phyloP scores from a whole-genome alignment of 2,797 vertebrate genomes.

The Eidolon dupreanum region DNA sequence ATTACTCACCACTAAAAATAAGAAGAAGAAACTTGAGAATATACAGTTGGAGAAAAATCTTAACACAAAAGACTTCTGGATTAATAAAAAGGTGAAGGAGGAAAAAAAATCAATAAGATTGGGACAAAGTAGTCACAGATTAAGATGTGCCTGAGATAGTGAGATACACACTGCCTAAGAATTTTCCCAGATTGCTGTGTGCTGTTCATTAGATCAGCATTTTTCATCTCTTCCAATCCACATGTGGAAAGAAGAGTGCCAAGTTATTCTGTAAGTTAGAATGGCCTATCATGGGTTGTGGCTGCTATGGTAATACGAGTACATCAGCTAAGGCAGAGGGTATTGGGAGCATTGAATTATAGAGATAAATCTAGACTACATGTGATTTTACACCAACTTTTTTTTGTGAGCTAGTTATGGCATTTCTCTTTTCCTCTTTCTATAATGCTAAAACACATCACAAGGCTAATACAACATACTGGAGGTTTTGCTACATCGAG shows the following conservation, averaged over 20 bases:
- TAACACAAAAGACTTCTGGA: background rate
- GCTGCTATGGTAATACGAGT: background rate
- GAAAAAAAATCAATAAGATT: background rate
- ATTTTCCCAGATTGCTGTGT: background rate
- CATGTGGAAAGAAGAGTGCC: background rate
- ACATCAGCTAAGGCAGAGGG: background rate
- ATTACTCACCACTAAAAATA: background rate
- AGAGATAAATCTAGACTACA: background rate
- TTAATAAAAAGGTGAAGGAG: background rate
- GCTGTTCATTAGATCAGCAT: background rate
- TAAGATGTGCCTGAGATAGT: background rate
- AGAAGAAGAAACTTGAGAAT: background rate
- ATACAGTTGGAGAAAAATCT: background rate
- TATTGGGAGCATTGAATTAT: background rate
- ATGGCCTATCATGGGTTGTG: background rate
- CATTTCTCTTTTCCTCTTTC: background rate
- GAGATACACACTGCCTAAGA: background rate
- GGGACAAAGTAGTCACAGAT: background rate
- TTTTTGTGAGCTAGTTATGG: background rate
- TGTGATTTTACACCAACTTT: background rate
- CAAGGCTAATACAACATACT: background rate
- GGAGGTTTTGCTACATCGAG: background rate
- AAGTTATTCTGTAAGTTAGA: background rate
- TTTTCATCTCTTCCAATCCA: background rate
- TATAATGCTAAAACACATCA: background rate